Percentiles rank a stretch among this genome's conserved stretches.
Evolutionary conservation across 1,140 invertebrate species (phyloP).

Genomic region (Thaumatotibia leucotreta): DNA sequence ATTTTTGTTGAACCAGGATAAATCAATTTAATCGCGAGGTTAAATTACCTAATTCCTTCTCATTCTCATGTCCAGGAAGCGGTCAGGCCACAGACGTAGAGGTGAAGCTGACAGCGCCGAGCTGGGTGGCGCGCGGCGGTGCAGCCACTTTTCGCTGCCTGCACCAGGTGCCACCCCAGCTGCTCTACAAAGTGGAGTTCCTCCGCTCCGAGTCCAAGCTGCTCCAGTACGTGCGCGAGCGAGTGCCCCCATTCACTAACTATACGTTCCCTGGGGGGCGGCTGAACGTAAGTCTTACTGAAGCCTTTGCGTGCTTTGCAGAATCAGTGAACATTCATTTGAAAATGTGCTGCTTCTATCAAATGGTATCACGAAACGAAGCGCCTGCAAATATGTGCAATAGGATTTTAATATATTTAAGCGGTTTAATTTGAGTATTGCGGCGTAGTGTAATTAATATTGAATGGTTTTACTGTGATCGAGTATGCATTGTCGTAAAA

Average conservation of each 20-base stretch:
- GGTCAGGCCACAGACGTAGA: conserved; percentile 62
- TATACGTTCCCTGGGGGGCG: conserved; percentile 78
- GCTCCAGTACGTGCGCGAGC: conserved; percentile 83
- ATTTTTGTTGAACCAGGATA: no score
- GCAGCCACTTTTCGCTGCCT: conserved; percentile 64
- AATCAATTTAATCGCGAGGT: no score
- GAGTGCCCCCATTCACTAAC: conserved; percentile 80
- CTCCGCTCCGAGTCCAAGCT: conserved; percentile 73
- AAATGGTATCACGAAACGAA: no score
- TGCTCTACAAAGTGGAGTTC: conserved; percentile 77
- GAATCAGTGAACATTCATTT: no score
- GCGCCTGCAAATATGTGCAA: no score
- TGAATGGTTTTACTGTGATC: no score
- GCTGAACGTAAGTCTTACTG: conserved; percentile 71
- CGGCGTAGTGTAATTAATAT: no score
- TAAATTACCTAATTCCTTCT: not conserved
- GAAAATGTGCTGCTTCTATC: no score
- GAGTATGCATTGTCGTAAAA: no score
- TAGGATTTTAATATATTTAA: no score
- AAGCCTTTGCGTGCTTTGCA: not conserved
- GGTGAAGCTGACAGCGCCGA: conserved; percentile 60
- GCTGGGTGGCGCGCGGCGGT: conserved; percentile 65
- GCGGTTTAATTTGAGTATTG: no score
- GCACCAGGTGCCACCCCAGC: conserved; percentile 73
- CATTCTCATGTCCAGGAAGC: conserved; percentile 35